A percentile compares a stretch with the other conserved stretches of the same genome.
phyloP scores from a whole-genome alignment of 2,113 vertebrate genomes.

The Burhinus bistriatus region DNA sequence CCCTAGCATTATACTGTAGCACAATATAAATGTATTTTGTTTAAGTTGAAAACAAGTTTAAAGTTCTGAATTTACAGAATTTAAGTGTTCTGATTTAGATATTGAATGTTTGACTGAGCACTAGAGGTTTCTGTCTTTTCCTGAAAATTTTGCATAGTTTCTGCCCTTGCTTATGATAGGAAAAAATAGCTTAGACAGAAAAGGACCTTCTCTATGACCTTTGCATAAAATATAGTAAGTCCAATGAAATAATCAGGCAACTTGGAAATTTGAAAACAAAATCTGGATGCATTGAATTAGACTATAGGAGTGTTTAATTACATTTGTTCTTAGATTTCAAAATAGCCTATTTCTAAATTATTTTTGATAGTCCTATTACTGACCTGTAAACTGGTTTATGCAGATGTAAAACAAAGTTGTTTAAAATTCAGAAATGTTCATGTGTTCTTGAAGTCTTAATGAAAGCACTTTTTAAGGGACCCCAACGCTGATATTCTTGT shows the following conservation, averaged over 20 bases:
- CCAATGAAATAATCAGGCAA: neutral
- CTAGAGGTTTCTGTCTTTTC: neutral
- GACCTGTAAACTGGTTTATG: neutral
- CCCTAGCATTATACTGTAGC: neutral
- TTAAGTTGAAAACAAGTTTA: neutral
- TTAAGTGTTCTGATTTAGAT: neutral
- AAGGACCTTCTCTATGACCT: neutral
- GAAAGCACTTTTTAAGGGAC: neutral
- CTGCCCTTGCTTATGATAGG: neutral
- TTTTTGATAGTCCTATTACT: neutral
- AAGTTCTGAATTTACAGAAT: neutral
- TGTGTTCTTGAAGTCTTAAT: neutral
- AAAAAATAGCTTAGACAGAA: neutral
- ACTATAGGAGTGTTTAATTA: neutral
- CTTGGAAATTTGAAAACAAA: neutral
- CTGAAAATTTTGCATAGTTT: neutral
- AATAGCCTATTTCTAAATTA: neutral
- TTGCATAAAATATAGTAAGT: neutral
- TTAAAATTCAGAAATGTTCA: neutral
- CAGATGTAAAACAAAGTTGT: neutral
- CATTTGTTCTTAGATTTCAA: neutral
- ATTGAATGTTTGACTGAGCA: neutral
- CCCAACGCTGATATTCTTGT: neutral
- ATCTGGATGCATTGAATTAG: neutral
- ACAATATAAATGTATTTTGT: neutral